phyloP scores from a whole-genome alignment of 1,140 invertebrate species.

The Dryas iulia region DNA sequence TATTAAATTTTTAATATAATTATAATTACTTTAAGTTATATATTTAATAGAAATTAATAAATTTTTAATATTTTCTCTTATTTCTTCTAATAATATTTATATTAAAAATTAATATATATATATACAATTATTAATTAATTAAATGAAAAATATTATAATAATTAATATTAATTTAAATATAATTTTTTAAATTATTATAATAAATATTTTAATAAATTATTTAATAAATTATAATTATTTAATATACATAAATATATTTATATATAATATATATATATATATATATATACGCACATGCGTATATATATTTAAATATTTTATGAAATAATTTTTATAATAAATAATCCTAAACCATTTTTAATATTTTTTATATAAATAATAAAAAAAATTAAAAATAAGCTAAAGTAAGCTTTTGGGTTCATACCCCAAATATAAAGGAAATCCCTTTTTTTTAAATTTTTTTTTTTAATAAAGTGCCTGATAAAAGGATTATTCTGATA shows the following conservation, averaged over 20 bases:
- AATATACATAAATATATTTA: no score
- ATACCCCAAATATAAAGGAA: constrained; percentile 58
- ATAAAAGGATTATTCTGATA: constrained; percentile 81
- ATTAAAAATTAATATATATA: not conserved
- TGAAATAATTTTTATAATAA: constrained; percentile 15
- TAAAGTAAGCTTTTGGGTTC: constrained; percentile 54
- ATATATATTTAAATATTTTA: constrained; percentile 30
- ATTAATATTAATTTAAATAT: no score
- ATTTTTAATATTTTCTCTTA: constrained; percentile 15
- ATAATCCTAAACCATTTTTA: constrained; percentile 42
- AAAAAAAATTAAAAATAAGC: constrained; percentile 50
- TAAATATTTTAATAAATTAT: no score
- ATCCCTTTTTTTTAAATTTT: constrained; percentile 48
- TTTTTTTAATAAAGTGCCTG: constrained; percentile 79
- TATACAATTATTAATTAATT: no score
- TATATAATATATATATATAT: constrained; percentile 36
- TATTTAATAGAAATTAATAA: constrained; percentile 27
- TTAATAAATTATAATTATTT: no score
- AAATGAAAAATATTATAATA: no score
- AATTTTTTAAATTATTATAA: no score
- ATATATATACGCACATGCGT: constrained; percentile 35
- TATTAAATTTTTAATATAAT: no score
- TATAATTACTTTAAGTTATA: constrained; percentile 30
- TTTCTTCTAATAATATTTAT: constrained; percentile 22
- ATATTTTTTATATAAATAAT: constrained; percentile 48